Percentiles rank a stretch among this genome's conserved stretches.
Evolutionary conservation across 2,888 invertebrate genomes (phyloP).

Genomic region (Hypolimnas misippus): DNA sequence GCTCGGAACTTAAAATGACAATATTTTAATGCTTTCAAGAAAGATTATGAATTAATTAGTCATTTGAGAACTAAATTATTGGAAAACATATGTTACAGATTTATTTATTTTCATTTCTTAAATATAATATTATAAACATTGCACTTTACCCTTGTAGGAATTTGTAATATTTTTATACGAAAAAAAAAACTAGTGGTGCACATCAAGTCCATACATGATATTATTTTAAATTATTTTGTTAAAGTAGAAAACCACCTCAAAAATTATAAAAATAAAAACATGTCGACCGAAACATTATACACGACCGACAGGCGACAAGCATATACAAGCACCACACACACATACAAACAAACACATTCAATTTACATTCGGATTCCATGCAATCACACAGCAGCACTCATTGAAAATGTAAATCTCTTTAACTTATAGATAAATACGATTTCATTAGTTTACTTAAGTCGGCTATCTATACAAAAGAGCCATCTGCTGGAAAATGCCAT

Average conservation of each 20-base stretch:
- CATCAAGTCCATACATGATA: too few species aligned
- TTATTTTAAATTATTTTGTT: too few species aligned
- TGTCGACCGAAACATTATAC: too few species aligned
- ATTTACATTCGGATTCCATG: constrained; percentile 7
- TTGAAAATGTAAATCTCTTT: constrained; percentile 31
- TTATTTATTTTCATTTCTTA: background rate
- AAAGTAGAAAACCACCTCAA: too few species aligned
- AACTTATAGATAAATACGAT: constrained; percentile 41
- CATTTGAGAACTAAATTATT: background rate
- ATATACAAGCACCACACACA: background rate
- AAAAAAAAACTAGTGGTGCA: too few species aligned
- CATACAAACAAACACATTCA: constrained; percentile 10
- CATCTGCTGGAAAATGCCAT: constrained; percentile 81
- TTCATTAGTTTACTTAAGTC: constrained; percentile 61
- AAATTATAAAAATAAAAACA: too few species aligned
- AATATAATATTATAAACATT: background rate
- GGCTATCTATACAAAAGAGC: constrained; percentile 65
- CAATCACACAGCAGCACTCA: constrained; percentile 16
- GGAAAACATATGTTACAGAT: background rate
- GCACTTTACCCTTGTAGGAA: too few species aligned
- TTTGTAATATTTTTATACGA: background rate
- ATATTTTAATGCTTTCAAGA: background rate
- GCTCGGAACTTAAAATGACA: background rate
- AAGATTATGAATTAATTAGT: constrained; percentile 3
- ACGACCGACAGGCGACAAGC: too few species aligned